Evolutionary conservation across 2,797 vertebrate genomes (phyloP).

Genomic region (Echeneis naucrates): DNA sequence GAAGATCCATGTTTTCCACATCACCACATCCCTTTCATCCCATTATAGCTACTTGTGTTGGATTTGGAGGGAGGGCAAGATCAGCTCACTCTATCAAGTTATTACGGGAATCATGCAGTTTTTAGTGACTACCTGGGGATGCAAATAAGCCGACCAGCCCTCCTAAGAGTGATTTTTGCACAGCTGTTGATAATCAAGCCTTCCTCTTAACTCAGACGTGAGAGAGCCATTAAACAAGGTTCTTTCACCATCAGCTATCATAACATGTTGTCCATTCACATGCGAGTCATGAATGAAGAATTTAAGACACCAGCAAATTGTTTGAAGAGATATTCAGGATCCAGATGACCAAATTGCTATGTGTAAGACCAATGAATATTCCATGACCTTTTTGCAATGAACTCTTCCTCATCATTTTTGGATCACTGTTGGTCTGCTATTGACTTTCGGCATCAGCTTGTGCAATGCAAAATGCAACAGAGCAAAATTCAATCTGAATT

Average conservation of each 20-base stretch:
- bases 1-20: constrained; percentile 64
- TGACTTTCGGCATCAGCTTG: constrained; percentile 23
- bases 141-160: constrained; percentile 45
- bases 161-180: constrained; percentile 37
- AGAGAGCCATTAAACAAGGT: background rate
- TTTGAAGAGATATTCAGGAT: background rate
- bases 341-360: background rate
- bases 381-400: constrained; percentile 29
- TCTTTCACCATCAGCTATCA: background rate
- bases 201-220: constrained; percentile 18
- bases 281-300: background rate
- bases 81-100: constrained; percentile 70
- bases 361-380: constrained; percentile 6
- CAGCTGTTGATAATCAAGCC: constrained; percentile 43
- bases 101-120: constrained; percentile 65
- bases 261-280: background rate
- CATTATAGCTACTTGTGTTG: constrained; percentile 59
- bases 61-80: constrained; percentile 53
- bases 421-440: constrained; percentile 27
- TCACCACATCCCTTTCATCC: constrained; percentile 56
- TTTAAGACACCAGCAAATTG: background rate
- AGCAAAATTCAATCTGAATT: constrained; percentile 2
- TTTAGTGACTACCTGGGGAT: constrained; percentile 65
- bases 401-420: constrained; percentile 31
- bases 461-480: background rate